Conservation (phyloP, 1,140 invertebrate genomes). For the Penaeus vannamei region DNA sequence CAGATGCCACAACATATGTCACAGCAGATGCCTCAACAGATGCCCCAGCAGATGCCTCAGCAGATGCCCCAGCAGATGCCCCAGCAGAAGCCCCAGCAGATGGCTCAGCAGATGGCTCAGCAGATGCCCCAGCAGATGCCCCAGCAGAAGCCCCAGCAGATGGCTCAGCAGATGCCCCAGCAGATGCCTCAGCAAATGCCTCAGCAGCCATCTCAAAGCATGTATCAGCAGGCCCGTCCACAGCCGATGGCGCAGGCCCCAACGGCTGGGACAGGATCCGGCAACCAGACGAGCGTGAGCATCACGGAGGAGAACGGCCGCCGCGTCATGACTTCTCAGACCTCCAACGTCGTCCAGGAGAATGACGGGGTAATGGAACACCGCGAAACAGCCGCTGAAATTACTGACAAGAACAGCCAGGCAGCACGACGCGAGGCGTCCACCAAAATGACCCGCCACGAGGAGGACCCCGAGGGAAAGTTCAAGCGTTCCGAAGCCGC, state of each 20-base stretch:
- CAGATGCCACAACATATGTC: conserved; percentile 9
- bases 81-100: neutral
- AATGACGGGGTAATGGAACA: conserved; percentile 63
- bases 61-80: conserved; percentile 5
- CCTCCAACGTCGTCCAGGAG: conserved; percentile 63
- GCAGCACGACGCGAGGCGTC: conserved; percentile 63
- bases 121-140: conserved; percentile 4
- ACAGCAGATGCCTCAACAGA: conserved; percentile 20
- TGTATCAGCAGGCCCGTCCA: conserved; percentile 28
- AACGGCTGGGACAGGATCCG: conserved; percentile 47
- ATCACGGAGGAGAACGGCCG: conserved; percentile 65
- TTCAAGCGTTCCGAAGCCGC: conserved; percentile 63
- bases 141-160: conserved; percentile 6
- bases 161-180: neutral
- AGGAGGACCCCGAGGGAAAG: conserved; percentile 66
- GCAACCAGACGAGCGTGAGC: conserved; percentile 58
- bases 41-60: neutral
- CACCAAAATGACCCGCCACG: conserved; percentile 48
- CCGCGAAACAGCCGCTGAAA: conserved; percentile 62
- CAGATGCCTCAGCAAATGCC: neutral
- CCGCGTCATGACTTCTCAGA: conserved; percentile 63
- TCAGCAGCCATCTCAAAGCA: conserved; percentile 20
- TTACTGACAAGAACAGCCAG: conserved; percentile 64
- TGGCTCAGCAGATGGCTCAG: neutral
- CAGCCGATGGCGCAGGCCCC: neutral